These are phyloP conservation scores for Ctenomys sociabilis DNA, from an alignment of 2,113 vertebrate genomes.

Conservation along the genomic window DNA sequence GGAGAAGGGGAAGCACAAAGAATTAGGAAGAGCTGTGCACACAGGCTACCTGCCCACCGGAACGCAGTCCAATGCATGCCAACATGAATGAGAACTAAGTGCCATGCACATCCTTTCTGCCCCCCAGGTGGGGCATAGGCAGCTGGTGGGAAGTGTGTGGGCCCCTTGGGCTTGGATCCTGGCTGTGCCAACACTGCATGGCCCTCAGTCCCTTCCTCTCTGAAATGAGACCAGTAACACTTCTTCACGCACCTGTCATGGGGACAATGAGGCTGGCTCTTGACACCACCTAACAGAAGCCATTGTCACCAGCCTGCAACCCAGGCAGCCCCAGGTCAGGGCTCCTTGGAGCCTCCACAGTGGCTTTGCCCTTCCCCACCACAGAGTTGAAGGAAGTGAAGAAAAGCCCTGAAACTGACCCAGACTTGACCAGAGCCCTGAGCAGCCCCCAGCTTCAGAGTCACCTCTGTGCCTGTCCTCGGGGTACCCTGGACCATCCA, in stretches of 20 bases:
- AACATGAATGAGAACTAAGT: not conserved
- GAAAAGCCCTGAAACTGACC: rapidly evolving
- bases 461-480: no score
- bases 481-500: not conserved
- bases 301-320: rapidly evolving
- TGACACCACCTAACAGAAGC: not conserved
- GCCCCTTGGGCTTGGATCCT: rapidly evolving
- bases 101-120: not conserved
- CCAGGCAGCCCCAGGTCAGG: not conserved
- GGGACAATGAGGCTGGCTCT: not conserved
- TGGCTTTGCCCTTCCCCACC: not conserved
- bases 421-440: not conserved
- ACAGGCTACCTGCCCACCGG: not conserved
- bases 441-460: not conserved
- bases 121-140: not conserved
- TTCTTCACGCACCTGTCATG: not conserved
- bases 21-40: not conserved
- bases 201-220: not conserved
- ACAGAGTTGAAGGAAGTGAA: not conserved
- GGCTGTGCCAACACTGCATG: no score
- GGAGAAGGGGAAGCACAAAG: not conserved
- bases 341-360: rapidly evolving
- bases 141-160: not conserved
- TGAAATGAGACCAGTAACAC: not conserved
- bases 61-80: no score